Evolutionary conservation across 2,113 vertebrate species (phyloP).

Genomic region (Willisornis vidua): DNA sequence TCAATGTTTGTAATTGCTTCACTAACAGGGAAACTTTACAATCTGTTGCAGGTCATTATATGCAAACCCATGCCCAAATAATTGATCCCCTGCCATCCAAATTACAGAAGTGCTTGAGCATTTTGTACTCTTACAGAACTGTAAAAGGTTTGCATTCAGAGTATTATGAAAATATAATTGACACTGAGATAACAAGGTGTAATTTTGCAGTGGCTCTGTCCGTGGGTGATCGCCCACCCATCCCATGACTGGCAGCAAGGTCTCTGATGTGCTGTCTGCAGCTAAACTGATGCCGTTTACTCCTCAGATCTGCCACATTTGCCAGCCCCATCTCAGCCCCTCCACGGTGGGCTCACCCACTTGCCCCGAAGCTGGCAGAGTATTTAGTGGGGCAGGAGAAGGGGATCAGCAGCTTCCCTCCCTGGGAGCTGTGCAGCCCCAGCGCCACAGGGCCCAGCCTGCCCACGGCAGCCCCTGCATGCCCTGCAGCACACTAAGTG

Average conservation of each 20-base stretch:
- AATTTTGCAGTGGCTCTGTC: not conserved
- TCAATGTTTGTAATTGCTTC: constrained; percentile 49
- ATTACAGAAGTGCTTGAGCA: constrained; percentile 1
- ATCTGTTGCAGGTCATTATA: constrained; percentile 65
- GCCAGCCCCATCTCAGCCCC: not conserved
- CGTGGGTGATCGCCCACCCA: not conserved
- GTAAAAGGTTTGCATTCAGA: constrained; percentile 15
- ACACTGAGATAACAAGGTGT: constrained; percentile 13
- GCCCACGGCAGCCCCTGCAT: not conserved
- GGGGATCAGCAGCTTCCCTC: fast-evolving
- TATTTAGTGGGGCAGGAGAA: fast-evolving
- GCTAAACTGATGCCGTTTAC: not conserved
- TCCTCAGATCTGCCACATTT: not conserved
- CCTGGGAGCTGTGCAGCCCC: fast-evolving
- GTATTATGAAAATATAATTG: constrained; percentile 38
- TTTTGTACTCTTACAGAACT: not conserved
- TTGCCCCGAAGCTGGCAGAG: fast-evolving
- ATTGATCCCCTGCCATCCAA: constrained; percentile 52
- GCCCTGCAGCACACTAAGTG: fast-evolving
- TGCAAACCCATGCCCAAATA: constrained; percentile 64
- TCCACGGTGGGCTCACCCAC: fast-evolving
- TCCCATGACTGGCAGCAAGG: not conserved
- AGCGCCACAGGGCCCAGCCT: not conserved
- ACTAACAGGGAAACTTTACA: constrained; percentile 66
- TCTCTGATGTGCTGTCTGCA: not conserved